A percentile compares a stretch with the other conserved stretches of the same genome.
phyloP scores from a whole-genome alignment of 1,140 invertebrate species.

The Macrocentrus cingulum region DNA sequence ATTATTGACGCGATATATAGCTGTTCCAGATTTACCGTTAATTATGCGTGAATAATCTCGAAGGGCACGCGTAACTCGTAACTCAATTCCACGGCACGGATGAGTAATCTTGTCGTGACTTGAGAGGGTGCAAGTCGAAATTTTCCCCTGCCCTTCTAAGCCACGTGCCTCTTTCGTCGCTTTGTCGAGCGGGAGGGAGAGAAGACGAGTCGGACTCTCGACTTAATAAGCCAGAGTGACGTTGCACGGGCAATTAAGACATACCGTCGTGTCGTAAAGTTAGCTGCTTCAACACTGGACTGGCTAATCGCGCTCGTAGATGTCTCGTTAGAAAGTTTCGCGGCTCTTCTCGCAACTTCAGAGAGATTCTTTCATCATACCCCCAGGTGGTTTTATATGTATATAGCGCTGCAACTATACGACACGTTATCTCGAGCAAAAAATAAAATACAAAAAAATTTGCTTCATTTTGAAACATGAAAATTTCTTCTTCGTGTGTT shows the following conservation, averaged over 20 bases:
- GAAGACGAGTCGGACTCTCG: background rate
- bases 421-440: too few species aligned
- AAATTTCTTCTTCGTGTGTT: too few species aligned
- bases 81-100: constrained; percentile 19
- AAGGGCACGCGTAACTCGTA: constrained; percentile 1
- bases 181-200: background rate
- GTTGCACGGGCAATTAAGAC: constrained; percentile 9
- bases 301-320: constrained; percentile 1
- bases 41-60: constrained; percentile 21
- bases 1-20: too few species aligned
- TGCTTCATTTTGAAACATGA: too few species aligned
- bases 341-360: background rate
- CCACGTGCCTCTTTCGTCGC: background rate
- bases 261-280: background rate
- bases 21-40: background rate
- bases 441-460: too few species aligned
- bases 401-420: too few species aligned
- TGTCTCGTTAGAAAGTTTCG: constrained; percentile 1
- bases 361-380: background rate
- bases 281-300: constrained; percentile 5
- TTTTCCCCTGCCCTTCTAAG: background rate
- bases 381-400: background rate
- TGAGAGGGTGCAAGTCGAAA: constrained; percentile 1
- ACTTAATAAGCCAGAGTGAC: constrained; percentile 20
- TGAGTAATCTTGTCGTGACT: constrained; percentile 22